Conservation (phyloP, 1,140 invertebrate genomes). For the Oreohelix idahoensis region DNA sequence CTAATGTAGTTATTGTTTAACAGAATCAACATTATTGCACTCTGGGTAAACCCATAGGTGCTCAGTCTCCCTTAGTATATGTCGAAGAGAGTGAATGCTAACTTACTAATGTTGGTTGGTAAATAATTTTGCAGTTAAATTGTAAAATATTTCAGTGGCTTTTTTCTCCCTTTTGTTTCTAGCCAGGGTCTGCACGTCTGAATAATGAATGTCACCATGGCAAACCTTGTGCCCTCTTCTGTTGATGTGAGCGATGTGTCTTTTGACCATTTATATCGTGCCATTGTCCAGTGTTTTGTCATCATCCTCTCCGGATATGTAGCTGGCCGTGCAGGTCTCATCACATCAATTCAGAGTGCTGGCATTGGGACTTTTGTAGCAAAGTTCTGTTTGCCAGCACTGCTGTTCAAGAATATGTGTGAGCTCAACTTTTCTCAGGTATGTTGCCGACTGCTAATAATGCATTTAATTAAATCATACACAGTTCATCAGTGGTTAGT, state of each 20-base stretch:
- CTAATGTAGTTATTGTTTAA: too few species aligned
- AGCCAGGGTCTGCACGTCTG: neutral
- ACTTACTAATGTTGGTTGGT: too few species aligned
- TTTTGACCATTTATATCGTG: slow-evolving; percentile 88
- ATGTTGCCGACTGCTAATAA: neutral
- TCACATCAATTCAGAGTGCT: slow-evolving; percentile 86
- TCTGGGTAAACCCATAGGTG: too few species aligned
- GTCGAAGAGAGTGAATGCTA: too few species aligned
- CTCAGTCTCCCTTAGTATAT: too few species aligned
- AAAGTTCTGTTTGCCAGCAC: slow-evolving; percentile 90
- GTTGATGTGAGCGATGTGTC: slow-evolving; percentile 42
- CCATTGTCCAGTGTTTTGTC: slow-evolving; percentile 90
- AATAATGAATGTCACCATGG: neutral
- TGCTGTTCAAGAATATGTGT: slow-evolving; percentile 93
- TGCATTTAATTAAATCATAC: too few species aligned
- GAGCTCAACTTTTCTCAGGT: slow-evolving; percentile 83
- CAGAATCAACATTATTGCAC: too few species aligned
- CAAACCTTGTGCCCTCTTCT: neutral
- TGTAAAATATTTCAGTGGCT: neutral
- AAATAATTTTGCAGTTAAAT: too few species aligned
- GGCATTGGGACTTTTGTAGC: slow-evolving; percentile 94
- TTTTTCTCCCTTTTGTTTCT: neutral
- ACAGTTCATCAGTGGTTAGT: too few species aligned
- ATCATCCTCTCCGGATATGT: slow-evolving; percentile 93
- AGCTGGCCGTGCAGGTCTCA: slow-evolving; percentile 87